Conservation (phyloP, 2,797 vertebrate species). For the Mormyrops attenuatus region DNA sequence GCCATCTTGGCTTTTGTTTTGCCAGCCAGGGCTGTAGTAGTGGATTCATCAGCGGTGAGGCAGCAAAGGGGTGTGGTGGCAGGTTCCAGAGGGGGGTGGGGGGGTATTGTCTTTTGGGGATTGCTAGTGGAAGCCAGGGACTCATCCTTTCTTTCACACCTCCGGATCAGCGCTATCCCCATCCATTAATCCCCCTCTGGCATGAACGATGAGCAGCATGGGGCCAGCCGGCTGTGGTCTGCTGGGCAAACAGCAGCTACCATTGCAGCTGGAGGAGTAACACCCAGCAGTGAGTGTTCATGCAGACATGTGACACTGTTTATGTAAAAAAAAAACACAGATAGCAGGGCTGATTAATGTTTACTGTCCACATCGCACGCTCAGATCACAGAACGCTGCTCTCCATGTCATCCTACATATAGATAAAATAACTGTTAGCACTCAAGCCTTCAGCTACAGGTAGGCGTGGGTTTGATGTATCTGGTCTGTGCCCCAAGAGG, state of each 20-base stretch:
- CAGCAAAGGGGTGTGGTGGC: neutral
- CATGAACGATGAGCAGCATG: neutral
- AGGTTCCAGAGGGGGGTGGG: neutral
- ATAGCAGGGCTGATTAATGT: neutral
- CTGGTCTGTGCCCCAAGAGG: neutral
- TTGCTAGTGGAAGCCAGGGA: neutral
- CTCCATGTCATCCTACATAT: neutral
- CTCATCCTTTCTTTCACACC: slow-evolving; percentile 10
- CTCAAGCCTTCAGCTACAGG: neutral
- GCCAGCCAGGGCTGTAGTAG: slow-evolving; percentile 21
- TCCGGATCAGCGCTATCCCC: slow-evolving; percentile 1
- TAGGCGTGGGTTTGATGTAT: neutral
- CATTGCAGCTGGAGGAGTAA: neutral
- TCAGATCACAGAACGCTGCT: neutral
- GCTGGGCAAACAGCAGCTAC: neutral
- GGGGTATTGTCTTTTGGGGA: neutral
- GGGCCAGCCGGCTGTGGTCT: neutral
- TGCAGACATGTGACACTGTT: neutral
- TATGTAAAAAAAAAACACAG: neutral
- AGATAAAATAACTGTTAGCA: neutral
- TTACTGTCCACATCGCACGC: neutral
- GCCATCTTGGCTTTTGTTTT: slow-evolving; percentile 28
- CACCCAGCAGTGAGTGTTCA: neutral
- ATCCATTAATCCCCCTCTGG: slow-evolving; percentile 21
- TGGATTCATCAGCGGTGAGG: slow-evolving; percentile 35